These are phyloP conservation scores for Helobdella robusta DNA, from an alignment of 2,888 invertebrate species.

Conservation along the genomic window DNA sequence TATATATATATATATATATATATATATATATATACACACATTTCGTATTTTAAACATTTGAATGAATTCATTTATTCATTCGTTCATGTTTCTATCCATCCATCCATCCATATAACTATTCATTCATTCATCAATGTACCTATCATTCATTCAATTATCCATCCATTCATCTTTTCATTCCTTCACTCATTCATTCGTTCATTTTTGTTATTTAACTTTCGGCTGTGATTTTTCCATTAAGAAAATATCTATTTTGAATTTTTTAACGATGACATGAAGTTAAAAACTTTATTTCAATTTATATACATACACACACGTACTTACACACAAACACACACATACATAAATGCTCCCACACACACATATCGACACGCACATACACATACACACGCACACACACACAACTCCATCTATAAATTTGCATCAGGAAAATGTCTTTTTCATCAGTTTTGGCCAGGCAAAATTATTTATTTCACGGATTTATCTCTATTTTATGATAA, in stretches of 20 bases:
- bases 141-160: not conserved
- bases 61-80: slow-evolving; percentile 16
- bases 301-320: slow-evolving; percentile 2
- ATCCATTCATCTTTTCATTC: too few species aligned
- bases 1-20: slow-evolving; percentile 18
- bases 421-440: too few species aligned
- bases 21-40: slow-evolving; percentile 11
- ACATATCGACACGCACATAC: not conserved
- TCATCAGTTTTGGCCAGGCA: too few species aligned
- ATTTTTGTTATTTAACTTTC: too few species aligned
- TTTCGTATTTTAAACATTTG: slow-evolving; percentile 13
- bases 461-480: too few species aligned
- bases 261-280: not conserved
- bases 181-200: too few species aligned
- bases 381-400: not conserved
- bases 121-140: not conserved
- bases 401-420: not conserved
- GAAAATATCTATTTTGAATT: too few species aligned
- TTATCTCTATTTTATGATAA: too few species aligned
- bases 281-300: not conserved
- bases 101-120: slow-evolving; percentile 2
- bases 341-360: not conserved
- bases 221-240: too few species aligned
- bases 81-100: not conserved
- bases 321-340: not conserved